Evolutionary conservation across 2,888 invertebrate genomes (phyloP), one percentile per base, ranked within the genome.

Genomic region (Pheosia gnoma): DNA sequence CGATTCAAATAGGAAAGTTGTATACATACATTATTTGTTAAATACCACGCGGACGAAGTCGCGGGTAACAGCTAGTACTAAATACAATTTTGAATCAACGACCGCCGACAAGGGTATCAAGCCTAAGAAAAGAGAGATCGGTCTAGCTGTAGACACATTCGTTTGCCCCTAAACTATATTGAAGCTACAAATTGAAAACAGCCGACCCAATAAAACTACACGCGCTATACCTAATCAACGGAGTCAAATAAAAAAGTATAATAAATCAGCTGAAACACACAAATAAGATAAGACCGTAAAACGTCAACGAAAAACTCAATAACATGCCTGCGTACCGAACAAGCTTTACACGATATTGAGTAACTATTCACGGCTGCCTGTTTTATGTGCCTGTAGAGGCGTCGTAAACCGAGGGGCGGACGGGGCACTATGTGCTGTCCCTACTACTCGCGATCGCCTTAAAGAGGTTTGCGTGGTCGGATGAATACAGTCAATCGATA

Each of bases 281-380:
- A 37, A 53, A 53, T 53, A 53, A 53, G 37, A 53, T 25, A 37
- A 36, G 25, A 51, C 51, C 51, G 47, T 51, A 51, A 53, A 53
- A 53, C 53, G 37, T 53, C 53, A 53, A 53, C 53, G 53, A 38
- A 53, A 53, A 53, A 53, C 36, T 53, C 53, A 53, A 37, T 56
- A 54, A 37, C 54, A 39, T 39, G 8, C 7, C 9, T 25, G 37
- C 25, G 54, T 38, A 5, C 10, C 54, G 41, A 13, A 41, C 56
- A 41, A 56, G 56, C 41, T 56, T 56, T 56, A 41, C 56, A 56
- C 41, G 56, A 41, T 56, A 56, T 56, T 56, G 56, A 56, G 41
- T 41, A 36, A 41, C 56, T 39, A 39, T 56, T 56, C 25, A 54
- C 38, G 25, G 25, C 5, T 38, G 39, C 11, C 11, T 25, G 54